phyloP scores from a whole-genome alignment of 1,140 invertebrate species.

The Schlechtendalia chinensis region DNA sequence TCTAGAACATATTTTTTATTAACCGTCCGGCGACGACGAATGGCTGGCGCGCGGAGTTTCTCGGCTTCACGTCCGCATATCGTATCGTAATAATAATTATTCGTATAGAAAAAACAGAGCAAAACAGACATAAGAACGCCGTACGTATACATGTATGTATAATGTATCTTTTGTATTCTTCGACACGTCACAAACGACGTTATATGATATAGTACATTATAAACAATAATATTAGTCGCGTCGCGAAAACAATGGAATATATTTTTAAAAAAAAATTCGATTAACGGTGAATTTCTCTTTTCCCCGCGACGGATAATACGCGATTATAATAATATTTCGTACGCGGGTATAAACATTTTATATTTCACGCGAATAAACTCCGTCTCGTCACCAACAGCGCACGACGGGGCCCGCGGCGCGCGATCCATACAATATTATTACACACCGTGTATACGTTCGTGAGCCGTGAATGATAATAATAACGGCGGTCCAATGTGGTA shows the following conservation, averaged over 20 bases:
- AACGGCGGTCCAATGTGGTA: too few relatives aligned
- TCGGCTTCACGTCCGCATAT: not conserved
- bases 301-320: not conserved
- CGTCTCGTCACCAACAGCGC: not conserved
- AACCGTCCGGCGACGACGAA: not conserved
- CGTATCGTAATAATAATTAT: not conserved
- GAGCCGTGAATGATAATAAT: too few relatives aligned
- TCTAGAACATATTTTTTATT: not conserved
- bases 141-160: too few relatives aligned
- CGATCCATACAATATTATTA: not conserved
- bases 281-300: conserved; percentile 26
- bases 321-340: not conserved
- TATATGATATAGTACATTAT: too few relatives aligned
- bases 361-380: conserved; percentile 7
- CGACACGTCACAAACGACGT: too few relatives aligned
- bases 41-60: too few relatives aligned
- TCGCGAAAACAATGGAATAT: not conserved
- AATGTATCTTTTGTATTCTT: too few relatives aligned
- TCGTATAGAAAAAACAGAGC: too few relatives aligned
- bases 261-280: not conserved
- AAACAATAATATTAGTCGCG: not conserved
- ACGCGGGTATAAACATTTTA: not conserved
- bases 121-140: too few relatives aligned
- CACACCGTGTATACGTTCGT: too few relatives aligned
- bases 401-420: not conserved